phyloP scores from a whole-genome alignment of 2,797 vertebrate species.

The Echeneis naucrates region DNA sequence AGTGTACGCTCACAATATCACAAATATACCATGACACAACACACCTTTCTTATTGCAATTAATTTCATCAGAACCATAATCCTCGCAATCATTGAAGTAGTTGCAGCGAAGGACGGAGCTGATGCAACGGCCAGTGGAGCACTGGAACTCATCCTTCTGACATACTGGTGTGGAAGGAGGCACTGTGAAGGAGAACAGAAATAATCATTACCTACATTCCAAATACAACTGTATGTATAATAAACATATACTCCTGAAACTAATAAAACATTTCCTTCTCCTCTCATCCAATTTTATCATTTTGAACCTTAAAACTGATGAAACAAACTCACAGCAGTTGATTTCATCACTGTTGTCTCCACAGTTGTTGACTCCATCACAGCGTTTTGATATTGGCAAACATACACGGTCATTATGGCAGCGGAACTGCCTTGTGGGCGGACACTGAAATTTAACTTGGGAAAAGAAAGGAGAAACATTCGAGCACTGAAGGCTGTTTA shows the following conservation, averaged over 20 bases:
- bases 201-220: not conserved
- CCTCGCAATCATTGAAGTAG: conserved; percentile 96
- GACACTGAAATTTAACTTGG: conserved; percentile 91
- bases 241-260: not conserved
- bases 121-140: conserved; percentile 89
- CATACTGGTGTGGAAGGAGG: conserved; percentile 73
- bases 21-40: not conserved
- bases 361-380: conserved; percentile 93
- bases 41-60: conserved; percentile 90
- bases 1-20: not conserved
- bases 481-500: not conserved
- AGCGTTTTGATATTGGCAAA: conserved; percentile 89
- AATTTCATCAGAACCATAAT: conserved; percentile 90
- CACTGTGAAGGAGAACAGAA: conserved; percentile 54
- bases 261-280: not conserved
- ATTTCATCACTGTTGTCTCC: conserved; percentile 93
- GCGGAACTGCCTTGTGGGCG: conserved; percentile 92
- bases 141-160: conserved; percentile 92
- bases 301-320: not conserved
- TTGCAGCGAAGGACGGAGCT: conserved; percentile 90
- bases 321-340: conserved; percentile 89
- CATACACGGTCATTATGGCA: conserved; percentile 95
- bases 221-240: not conserved
- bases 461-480: conserved; percentile 9
- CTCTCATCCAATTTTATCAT: not conserved